Percentiles rank a stretch among this genome's conserved stretches.
phyloP scores from a whole-genome alignment of 2,888 invertebrate genomes.

The Parapristionchus giblindavisi region DNA sequence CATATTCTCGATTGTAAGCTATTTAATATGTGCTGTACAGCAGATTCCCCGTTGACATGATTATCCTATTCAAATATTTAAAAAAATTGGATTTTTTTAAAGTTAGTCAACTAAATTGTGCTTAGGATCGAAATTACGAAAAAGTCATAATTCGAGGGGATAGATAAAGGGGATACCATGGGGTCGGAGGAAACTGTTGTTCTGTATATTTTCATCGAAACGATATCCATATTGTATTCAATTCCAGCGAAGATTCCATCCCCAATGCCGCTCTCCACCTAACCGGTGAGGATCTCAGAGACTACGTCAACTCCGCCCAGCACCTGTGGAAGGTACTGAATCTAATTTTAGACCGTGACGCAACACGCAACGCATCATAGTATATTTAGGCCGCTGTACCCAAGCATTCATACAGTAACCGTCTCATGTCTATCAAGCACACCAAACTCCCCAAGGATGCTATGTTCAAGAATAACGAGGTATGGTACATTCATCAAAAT shows the following conservation, averaged over 20 bases:
- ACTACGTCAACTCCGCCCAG: constrained; percentile 62
- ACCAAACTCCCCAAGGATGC: constrained; percentile 24
- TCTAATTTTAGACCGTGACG: neutral
- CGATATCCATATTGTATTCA: neutral
- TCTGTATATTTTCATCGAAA: neutral
- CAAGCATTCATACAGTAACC: neutral
- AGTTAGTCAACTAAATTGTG: too few relatives aligned
- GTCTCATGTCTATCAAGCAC: constrained; percentile 38
- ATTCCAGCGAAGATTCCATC: constrained; percentile 30
- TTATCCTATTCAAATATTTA: too few relatives aligned
- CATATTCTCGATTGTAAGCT: constrained; percentile 10
- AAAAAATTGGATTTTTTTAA: too few relatives aligned
- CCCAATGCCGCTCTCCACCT: constrained; percentile 41
- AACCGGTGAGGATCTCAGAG: constrained; percentile 56
- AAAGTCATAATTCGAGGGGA: neutral
- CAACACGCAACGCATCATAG: neutral
- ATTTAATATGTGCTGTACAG: neutral
- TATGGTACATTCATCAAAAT: too few relatives aligned
- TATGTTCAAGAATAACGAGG: constrained; percentile 2
- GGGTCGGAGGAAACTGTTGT: too few relatives aligned
- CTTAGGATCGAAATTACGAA: too few relatives aligned
- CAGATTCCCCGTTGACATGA: too few relatives aligned
- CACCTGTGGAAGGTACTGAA: constrained; percentile 44
- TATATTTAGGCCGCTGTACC: neutral
- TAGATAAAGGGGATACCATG: too few relatives aligned